These are phyloP conservation scores for Synergus itoensis DNA, from an alignment of 2,888 invertebrate species.

Conservation along the genomic window DNA sequence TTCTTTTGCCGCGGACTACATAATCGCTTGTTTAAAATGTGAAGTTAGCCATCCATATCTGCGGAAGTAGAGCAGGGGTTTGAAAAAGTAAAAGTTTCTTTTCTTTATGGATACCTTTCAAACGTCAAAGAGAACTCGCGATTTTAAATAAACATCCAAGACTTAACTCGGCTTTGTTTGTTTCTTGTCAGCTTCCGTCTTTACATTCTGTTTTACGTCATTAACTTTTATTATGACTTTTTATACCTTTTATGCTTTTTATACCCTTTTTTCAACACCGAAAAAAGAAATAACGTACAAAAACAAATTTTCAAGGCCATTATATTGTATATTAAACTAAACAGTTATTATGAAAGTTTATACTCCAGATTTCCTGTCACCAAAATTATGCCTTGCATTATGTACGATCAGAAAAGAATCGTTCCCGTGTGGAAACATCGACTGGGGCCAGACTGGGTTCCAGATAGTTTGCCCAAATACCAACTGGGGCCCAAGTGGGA, in stretches of 20 bases:
- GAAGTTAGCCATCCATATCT: slow-evolving; percentile 3
- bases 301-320: too few species aligned
- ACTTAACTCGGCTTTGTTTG: slow-evolving; percentile 27
- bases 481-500: too few species aligned
- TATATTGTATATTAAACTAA: not conserved
- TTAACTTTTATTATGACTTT: not conserved
- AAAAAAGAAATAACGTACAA: too few species aligned
- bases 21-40: slow-evolving; percentile 16
- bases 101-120: not conserved
- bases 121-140: not conserved
- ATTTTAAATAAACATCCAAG: not conserved
- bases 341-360: not conserved
- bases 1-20: slow-evolving; percentile 16
- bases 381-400: not conserved
- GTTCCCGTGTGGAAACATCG: too few species aligned
- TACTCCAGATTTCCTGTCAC: not conserved
- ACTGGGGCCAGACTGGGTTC: too few species aligned
- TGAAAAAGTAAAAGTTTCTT: slow-evolving; percentile 29
- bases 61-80: slow-evolving; percentile 5
- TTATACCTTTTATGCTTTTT: too few species aligned
- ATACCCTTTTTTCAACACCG: too few species aligned
- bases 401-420: not conserved
- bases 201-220: slow-evolving; percentile 4
- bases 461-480: too few species aligned
- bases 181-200: slow-evolving; percentile 9